These are phyloP conservation scores for Synergus gifuensis DNA, from an alignment of 2,888 invertebrate species.

Conservation along the genomic window DNA sequence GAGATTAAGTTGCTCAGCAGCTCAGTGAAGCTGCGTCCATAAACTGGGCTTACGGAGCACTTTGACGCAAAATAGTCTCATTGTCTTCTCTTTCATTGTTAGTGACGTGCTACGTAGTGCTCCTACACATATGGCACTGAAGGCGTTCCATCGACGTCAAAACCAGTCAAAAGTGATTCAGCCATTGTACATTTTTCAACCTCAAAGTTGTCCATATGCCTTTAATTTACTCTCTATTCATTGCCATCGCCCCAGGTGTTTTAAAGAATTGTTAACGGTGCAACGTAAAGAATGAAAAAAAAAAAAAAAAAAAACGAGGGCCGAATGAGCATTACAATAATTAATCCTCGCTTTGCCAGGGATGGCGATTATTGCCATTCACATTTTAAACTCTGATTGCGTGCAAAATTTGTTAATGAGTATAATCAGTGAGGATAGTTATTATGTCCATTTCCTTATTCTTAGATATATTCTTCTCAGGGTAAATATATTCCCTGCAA, in stretches of 20 bases:
- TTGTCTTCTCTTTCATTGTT: conserved; percentile 67
- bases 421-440: too few species aligned
- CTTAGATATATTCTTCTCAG: too few species aligned
- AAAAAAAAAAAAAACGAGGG: conserved; percentile 30
- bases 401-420: too few species aligned
- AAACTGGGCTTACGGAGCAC: too few species aligned
- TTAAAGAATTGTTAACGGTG: conserved; percentile 50
- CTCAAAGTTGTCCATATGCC: conserved; percentile 67
- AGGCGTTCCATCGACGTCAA: conserved; percentile 45
- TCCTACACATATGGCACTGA: conserved; percentile 55
- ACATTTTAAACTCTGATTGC: too few species aligned
- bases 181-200: conserved; percentile 54
- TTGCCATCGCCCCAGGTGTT: conserved; percentile 67
- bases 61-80: conserved; percentile 49
- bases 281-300: conserved; percentile 45
- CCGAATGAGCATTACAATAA: conserved; percentile 48
- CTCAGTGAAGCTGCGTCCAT: too few species aligned
- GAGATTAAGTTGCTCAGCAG: too few species aligned
- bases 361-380: too few species aligned
- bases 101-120: conserved; percentile 53
- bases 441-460: too few species aligned
- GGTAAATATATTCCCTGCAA: too few species aligned
- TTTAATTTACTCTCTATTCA: conserved; percentile 67
- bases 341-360: conserved; percentile 31
- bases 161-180: conserved; percentile 52